phyloP scores from a whole-genome alignment of 1,140 invertebrate genomes.

The Cydia splendana region DNA sequence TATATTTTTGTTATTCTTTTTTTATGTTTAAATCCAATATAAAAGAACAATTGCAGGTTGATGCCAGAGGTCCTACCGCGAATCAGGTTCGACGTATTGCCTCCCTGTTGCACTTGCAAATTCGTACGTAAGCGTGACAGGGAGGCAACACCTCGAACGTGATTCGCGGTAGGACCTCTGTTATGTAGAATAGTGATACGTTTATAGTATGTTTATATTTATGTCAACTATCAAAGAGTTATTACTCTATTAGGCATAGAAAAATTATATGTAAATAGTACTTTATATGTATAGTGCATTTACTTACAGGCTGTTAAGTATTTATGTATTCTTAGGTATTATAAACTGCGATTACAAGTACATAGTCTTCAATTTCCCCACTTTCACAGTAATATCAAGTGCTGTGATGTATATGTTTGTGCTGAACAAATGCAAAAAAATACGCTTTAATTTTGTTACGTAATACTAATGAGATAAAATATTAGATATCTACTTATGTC shows the following conservation, averaged over 20 bases:
- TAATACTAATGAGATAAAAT: too few species aligned
- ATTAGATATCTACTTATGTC: too few species aligned
- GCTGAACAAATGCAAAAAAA: too few species aligned
- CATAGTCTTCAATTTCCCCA: neutral
- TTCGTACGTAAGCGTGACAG: too few species aligned
- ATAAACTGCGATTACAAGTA: neutral
- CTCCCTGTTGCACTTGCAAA: too few species aligned
- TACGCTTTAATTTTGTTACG: too few species aligned
- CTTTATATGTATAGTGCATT: slow-evolving; percentile 72
- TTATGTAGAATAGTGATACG: slow-evolving; percentile 36
- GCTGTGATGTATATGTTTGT: too few species aligned
- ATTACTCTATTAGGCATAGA: slow-evolving; percentile 30
- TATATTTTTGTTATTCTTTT: neutral
- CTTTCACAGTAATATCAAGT: neutral
- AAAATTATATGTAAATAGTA: slow-evolving; percentile 60
- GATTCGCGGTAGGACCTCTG: neutral
- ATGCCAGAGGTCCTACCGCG: neutral
- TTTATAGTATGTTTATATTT: slow-evolving; percentile 63
- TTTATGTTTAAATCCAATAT: slow-evolving; percentile 7
- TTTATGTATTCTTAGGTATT: slow-evolving; percentile 55
- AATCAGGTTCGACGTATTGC: too few species aligned
- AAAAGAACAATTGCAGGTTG: neutral
- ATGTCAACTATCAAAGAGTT: slow-evolving; percentile 45
- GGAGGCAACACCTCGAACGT: too few species aligned
- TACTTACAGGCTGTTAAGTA: slow-evolving; percentile 71